These are phyloP conservation scores for Oplegnathus fasciatus DNA, from an alignment of 2,113 vertebrate species.

Conservation along the genomic window DNA sequence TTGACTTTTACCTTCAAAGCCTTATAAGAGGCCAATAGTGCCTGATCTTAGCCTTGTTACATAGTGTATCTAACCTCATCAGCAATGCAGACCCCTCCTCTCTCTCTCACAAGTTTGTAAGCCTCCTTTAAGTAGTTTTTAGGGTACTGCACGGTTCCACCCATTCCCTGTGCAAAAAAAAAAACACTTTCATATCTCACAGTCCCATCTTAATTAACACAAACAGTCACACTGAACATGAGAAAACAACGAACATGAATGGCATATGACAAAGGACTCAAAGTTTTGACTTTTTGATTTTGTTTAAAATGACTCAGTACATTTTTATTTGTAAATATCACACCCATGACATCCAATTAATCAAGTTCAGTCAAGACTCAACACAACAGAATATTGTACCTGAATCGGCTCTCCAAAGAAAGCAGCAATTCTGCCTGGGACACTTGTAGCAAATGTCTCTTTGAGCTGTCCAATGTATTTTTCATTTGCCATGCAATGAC, in stretches of 20 bases:
- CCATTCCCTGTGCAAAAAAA: conserved; percentile 86
- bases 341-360: not conserved
- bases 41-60: not conserved
- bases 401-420: conserved; percentile 97
- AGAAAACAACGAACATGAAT: not conserved
- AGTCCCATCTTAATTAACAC: not conserved
- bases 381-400: conserved; percentile 74
- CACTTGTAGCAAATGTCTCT: conserved; percentile 89
- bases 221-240: not conserved
- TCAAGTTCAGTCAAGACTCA: too few relatives aligned
- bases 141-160: conserved; percentile 93
- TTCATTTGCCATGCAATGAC: conserved; percentile 83
- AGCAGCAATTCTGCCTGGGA: conserved; percentile 88
- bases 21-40: not conserved
- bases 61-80: conserved; percentile 89
- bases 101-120: conserved; percentile 88
- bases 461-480: conserved; percentile 92
- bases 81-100: conserved; percentile 91
- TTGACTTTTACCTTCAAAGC: not conserved
- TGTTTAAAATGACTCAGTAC: not conserved
- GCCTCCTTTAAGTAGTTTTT: conserved; percentile 91
- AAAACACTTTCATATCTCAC: conserved; percentile 18
- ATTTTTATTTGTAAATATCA: not conserved
- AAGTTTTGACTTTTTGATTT: not conserved
- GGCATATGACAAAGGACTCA: not conserved